Percentiles rank a stretch among this genome's conserved stretches.
phyloP scores from a whole-genome alignment of 2,797 vertebrate genomes.

The Hypotaenidia philippensis region DNA sequence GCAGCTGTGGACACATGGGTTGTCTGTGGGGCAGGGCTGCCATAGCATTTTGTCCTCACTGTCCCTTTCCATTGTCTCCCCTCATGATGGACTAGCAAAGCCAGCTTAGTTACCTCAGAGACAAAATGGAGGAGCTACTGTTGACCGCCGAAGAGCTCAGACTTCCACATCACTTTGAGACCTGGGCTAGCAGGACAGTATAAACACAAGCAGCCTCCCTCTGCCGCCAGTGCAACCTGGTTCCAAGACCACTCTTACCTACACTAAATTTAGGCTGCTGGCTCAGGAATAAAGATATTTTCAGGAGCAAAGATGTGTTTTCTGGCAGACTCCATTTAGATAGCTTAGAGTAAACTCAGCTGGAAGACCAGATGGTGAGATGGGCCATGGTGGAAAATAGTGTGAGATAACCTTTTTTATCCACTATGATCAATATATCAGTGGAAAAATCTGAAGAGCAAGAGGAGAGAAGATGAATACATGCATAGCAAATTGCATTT shows the following conservation, averaged over 20 bases:
- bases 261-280: neutral
- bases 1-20: neutral
- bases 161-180: neutral
- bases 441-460: constrained; percentile 58
- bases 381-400: neutral
- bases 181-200: neutral
- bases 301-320: neutral
- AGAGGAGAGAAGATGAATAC: constrained; percentile 43
- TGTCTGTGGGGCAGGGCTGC: accelerated
- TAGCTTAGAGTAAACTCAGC: neutral
- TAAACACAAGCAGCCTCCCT: neutral
- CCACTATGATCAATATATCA: constrained; percentile 36
- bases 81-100: accelerated
- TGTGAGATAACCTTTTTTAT: constrained; percentile 45
- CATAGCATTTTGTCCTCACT: accelerated
- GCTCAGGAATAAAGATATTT: neutral
- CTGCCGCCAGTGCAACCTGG: accelerated
- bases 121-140: neutral
- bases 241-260: neutral
- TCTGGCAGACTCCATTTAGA: constrained; percentile 13
- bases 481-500: constrained; percentile 57
- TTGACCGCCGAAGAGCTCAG: neutral
- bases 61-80: neutral
- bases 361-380: neutral
- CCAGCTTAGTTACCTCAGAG: neutral